Percentiles rank a stretch among this genome's conserved stretches.
These are phyloP conservation scores for Myanophis thanlyinensis DNA, from an alignment of 2,113 vertebrate species.

Conservation along the genomic window DNA sequence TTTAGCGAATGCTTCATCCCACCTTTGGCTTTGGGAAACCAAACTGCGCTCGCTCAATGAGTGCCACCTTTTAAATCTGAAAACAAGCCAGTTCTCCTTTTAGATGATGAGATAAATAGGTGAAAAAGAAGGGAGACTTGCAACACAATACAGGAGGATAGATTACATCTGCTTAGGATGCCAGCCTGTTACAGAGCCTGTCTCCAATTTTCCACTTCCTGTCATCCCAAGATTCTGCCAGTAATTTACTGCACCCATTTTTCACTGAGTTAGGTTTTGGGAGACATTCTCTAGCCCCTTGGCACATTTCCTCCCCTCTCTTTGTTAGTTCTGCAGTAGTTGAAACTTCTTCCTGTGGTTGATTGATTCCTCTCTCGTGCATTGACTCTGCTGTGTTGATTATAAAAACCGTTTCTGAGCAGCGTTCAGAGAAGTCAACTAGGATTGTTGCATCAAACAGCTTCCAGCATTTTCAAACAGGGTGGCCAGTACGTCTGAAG, in stretches of 20 bases:
- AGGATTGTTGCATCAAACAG: not conserved
- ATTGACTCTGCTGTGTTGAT: not conserved
- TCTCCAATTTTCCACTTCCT: not conserved
- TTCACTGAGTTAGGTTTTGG: not conserved
- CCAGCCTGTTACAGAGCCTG: not conserved
- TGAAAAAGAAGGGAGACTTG: not conserved
- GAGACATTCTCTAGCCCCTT: not conserved
- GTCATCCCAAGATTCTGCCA: not conserved
- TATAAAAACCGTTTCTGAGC: not conserved
- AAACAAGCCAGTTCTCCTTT: not conserved
- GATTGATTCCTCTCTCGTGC: not conserved
- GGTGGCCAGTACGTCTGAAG: not conserved
- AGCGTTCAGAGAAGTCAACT: not conserved
- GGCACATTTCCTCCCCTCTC: no score
- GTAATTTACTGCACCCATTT: not conserved
- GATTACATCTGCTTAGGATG: not conserved
- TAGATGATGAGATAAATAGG: not conserved
- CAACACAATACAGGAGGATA: not conserved
- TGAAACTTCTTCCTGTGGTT: not conserved
- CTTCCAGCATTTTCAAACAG: not conserved
- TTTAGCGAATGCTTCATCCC: not conserved
- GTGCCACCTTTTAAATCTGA: not conserved
- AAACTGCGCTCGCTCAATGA: not conserved
- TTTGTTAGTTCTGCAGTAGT: not conserved
- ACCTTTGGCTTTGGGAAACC: not conserved